Evolutionary conservation across 1,140 invertebrate species (phyloP), one percentile per base, ranked within the genome.

Genomic region (Eumeta japonica): DNA sequence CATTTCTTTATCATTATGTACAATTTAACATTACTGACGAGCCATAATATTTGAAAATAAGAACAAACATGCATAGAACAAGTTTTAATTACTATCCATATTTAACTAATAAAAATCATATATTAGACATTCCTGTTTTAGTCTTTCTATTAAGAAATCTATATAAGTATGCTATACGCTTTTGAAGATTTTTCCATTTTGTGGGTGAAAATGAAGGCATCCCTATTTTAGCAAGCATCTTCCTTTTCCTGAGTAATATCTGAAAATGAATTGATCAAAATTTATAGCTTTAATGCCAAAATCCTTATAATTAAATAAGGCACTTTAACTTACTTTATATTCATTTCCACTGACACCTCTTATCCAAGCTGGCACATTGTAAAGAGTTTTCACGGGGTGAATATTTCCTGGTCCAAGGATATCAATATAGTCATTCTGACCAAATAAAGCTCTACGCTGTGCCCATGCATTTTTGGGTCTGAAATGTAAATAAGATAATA

Each of bases 361-460:
- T 10, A 97, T 75, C 92, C 93, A 97, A 0, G 72, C 58, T 1
- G 93, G 94, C 9, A 94, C 80, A 46, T 85, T 83, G 47, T 94
- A 92, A 2, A 93, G 54, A n/a, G 91, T 81, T 56, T 80, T 84
- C 0, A 85, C 84, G 1, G 92, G 92, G 70, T 92, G 85, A 16
- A 97, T 33, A 7, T 81, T 79, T 32, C 87, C 86, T 60, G 86
- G 83, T 1, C 93, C 93, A 16, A 97, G 75, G 35, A 97, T 95
- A 71, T 97, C 93, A 37, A 97, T 96, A 55, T 96, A 97, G 75
- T 97, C 94, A 78, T 97, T 97, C 62, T 97, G 93, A 1, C 94
- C 94, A 78, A 92, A 94, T 0, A 93, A 56, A 7, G 92, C 91
- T 59, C 81, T 80, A 48, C 84, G 85, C 48, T 84, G 75, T 7